A percentile compares a stretch with the other conserved stretches of the same genome.
These are phyloP conservation scores for Tachysurus fulvidraco DNA, from an alignment of 2,113 vertebrate species.

Conservation along the genomic window DNA sequence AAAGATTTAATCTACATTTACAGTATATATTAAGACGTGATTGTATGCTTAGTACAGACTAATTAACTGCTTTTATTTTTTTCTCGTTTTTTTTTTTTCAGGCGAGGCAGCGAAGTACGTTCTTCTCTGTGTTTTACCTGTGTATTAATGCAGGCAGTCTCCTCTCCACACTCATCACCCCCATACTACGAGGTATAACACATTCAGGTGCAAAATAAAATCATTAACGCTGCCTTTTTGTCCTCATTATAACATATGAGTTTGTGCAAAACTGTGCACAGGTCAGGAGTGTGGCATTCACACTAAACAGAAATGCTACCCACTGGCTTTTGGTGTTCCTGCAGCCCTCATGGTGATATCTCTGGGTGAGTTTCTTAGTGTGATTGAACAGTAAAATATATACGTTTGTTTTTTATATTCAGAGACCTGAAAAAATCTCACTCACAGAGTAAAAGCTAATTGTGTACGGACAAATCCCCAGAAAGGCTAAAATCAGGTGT, in stretches of 20 bases:
- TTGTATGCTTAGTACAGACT: background rate
- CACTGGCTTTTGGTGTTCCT: conserved; percentile 92
- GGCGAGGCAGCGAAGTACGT: conserved; percentile 84
- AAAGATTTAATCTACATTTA: background rate
- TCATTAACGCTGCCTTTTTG: background rate
- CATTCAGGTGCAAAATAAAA: background rate
- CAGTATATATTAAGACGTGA: background rate
- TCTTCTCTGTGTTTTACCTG: conserved; percentile 96
- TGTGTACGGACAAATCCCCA: background rate
- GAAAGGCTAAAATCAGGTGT: background rate
- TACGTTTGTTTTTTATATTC: background rate
- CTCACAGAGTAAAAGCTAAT: background rate
- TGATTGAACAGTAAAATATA: background rate
- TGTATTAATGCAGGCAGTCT: conserved; percentile 92
- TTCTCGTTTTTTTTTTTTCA: too few relatives aligned
- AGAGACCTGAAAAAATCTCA: too few relatives aligned
- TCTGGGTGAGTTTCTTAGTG: conserved; percentile 74
- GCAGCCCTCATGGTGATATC: conserved; percentile 86
- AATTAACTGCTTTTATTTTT: background rate
- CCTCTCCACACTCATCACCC: conserved; percentile 90
- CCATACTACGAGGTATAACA: conserved; percentile 83
- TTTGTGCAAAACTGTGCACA: conserved; percentile 60
- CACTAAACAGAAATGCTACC: conserved; percentile 81
- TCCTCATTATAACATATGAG: background rate
- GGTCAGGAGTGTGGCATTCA: conserved; percentile 85